phyloP scores from a whole-genome alignment of 2,113 vertebrate species.

The Neogale vison region DNA sequence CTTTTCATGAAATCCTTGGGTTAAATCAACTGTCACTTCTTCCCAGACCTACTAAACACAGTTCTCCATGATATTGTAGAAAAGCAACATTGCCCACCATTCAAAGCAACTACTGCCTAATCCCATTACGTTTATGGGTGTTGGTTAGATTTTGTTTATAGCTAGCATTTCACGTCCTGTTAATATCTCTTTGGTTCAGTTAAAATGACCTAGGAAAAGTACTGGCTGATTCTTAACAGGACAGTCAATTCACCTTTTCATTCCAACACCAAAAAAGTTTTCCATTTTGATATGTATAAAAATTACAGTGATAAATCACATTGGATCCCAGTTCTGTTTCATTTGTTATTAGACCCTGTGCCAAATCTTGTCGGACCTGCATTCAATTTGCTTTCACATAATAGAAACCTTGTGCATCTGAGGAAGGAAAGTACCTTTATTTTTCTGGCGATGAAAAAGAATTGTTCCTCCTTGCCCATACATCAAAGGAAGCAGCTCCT shows the following conservation, averaged over 20 bases:
- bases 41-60: background rate
- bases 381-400: constrained; percentile 56
- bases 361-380: constrained; percentile 13
- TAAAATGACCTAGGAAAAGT: constrained; percentile 45
- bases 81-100: background rate
- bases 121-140: background rate
- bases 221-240: constrained; percentile 1
- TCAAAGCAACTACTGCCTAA: constrained; percentile 11
- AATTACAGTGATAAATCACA: constrained; percentile 63
- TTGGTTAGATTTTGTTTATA: background rate
- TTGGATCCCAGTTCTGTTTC: constrained; percentile 43
- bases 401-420: constrained; percentile 29
- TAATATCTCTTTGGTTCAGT: constrained; percentile 30
- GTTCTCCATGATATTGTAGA: constrained; percentile 27
- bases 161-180: constrained; percentile 51
- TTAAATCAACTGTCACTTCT: constrained; percentile 6
- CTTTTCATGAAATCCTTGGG: background rate
- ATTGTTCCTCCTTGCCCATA: constrained; percentile 37
- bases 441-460: constrained; percentile 44
- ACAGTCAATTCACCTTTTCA: constrained; percentile 59
- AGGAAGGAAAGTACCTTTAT: constrained; percentile 28
- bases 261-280: constrained; percentile 47
- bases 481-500: background rate
- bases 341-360: constrained; percentile 44
- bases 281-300: constrained; percentile 73